These are phyloP conservation scores for Gnathochromis pfefferi DNA, from an alignment of 2,113 vertebrate species.

Conservation along the genomic window DNA sequence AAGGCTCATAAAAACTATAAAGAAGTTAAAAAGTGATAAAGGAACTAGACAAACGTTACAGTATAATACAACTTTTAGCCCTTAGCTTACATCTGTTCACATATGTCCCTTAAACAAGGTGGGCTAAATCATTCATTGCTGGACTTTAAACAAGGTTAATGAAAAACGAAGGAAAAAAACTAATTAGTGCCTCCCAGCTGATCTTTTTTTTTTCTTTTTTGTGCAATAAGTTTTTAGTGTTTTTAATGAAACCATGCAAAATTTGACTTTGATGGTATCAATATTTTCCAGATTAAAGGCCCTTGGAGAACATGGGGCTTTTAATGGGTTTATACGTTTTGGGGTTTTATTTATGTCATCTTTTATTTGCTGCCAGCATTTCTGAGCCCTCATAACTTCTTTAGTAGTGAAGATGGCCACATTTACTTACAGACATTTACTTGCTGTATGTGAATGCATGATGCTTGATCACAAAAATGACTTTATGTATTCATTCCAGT, in stretches of 20 bases:
- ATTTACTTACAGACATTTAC: not conserved
- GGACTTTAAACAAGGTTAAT: not conserved
- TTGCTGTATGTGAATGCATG: not conserved
- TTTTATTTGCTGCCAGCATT: not conserved
- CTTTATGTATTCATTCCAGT: not conserved
- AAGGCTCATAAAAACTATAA: not conserved
- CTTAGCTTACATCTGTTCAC: not conserved
- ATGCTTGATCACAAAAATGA: not conserved
- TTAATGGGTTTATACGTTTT: not conserved
- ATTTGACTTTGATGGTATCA: not conserved
- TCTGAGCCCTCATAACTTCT: not conserved
- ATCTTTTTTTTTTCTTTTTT: not conserved
- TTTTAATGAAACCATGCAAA: not conserved
- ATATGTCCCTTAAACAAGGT: not conserved
- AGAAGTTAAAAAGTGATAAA: not conserved
- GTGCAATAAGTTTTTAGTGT: not conserved
- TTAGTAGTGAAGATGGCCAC: not conserved
- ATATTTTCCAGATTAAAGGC: not conserved
- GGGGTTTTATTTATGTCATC: rapidly evolving
- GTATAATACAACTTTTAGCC: not conserved
- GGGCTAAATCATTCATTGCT: not conserved
- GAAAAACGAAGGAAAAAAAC: rapidly evolving
- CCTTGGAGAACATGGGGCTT: not conserved
- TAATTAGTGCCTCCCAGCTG: not conserved
- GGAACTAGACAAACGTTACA: rapidly evolving